A percentile compares a stretch with the other conserved stretches of the same genome.
Conservation (phyloP, 2,797 vertebrate genomes). For the Hemitrygon akajei region DNA sequence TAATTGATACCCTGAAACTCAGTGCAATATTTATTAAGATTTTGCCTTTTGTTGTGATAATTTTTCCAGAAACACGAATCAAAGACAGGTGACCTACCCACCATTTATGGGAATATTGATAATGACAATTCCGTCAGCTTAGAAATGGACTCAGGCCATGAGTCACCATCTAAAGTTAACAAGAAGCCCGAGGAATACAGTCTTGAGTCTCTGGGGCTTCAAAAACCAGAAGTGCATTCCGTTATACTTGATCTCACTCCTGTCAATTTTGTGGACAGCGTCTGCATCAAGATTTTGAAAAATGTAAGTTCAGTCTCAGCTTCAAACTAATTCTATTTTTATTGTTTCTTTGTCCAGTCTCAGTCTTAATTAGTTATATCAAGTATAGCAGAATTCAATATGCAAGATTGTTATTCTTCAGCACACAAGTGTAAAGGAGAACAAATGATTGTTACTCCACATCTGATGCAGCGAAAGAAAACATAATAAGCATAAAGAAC, state of each 20-base stretch:
- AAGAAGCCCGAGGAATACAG: not conserved
- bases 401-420: no score
- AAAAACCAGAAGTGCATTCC: slow-evolving; percentile 55
- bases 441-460: no score
- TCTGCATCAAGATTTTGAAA: slow-evolving; percentile 76
- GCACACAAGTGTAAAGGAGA: no score
- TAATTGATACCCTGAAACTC: not conserved
- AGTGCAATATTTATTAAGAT: not conserved
- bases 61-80: slow-evolving; percentile 46
- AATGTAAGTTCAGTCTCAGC: slow-evolving; percentile 57
- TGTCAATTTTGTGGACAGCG: slow-evolving; percentile 81
- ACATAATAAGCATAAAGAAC: no score
- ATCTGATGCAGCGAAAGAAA: no score
- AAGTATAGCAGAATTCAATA: not conserved
- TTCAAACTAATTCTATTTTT: not conserved
- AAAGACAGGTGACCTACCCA: slow-evolving; percentile 45
- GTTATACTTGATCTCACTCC: slow-evolving; percentile 79
- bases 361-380: not conserved
- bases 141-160: not conserved
- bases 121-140: not conserved
- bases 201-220: slow-evolving; percentile 52
- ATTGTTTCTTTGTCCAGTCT: not conserved
- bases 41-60: not conserved
- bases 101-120: slow-evolving; percentile 38
- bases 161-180: not conserved